phyloP scores from a whole-genome alignment of 2,113 vertebrate genomes.

The Pseudolaguvia tuberculata region DNA sequence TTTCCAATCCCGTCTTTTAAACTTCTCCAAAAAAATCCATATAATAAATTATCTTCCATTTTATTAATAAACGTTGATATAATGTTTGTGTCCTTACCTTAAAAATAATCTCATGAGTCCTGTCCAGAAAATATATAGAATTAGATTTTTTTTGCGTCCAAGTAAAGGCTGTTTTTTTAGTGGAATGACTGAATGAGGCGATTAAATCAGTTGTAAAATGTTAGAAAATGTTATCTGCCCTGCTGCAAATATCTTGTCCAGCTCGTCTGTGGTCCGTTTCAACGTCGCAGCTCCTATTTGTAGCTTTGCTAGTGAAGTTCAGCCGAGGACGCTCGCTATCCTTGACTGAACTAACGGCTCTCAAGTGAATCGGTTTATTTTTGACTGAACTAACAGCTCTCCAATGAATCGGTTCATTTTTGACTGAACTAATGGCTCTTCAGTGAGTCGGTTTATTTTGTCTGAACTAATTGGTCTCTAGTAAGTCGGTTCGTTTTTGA shows the following conservation, averaged over 20 bases:
- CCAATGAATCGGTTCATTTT: slow-evolving; percentile 29
- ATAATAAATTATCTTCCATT: background rate
- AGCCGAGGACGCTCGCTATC: slow-evolving; percentile 65
- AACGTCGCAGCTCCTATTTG: slow-evolving; percentile 66
- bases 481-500: slow-evolving; percentile 36
- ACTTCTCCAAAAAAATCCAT: background rate
- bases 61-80: background rate
- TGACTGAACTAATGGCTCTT: slow-evolving; percentile 57
- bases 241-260: slow-evolving; percentile 24
- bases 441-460: slow-evolving; percentile 34
- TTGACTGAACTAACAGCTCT: slow-evolving; percentile 58
- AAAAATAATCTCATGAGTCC: slow-evolving; percentile 5
- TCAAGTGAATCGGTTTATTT: slow-evolving; percentile 51
- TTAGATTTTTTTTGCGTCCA: background rate
- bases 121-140: background rate
- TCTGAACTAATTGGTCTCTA: slow-evolving; percentile 56
- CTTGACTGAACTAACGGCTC: slow-evolving; percentile 61
- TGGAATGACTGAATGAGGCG: background rate
- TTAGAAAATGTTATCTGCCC: slow-evolving; percentile 9
- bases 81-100: slow-evolving; percentile 17
- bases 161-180: background rate
- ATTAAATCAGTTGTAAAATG: background rate
- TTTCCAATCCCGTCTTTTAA: background rate
- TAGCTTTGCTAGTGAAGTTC: slow-evolving; percentile 64
- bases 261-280: slow-evolving; percentile 60